Base-by-base conservation (phyloP, 2,113 vertebrate species). In the Python bivittatus region DNA sequence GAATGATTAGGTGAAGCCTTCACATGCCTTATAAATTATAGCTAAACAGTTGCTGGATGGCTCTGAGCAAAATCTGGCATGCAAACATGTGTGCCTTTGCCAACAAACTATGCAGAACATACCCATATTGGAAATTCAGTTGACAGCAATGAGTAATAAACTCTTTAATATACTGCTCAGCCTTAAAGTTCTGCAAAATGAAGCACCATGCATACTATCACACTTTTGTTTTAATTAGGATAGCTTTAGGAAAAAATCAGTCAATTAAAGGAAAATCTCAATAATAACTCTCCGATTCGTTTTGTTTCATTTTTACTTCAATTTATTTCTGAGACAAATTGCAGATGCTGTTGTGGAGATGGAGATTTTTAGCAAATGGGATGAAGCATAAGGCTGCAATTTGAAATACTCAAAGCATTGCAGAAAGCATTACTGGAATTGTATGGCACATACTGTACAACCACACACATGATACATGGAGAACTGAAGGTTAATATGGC, bases 81-180 rank as follows among this genome's bases (percentile, higher is more conserved):
- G 84, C 38, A 86, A 64, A 22, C 17, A 38, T 52, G 17, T 38
- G 22, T 9, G 61, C n/a, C 17, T 54, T 86, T 68, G 90, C 17
- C 83, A 86, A 44, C 27, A 91, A 86, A 20, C 90, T 91, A 61
- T 54, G 20, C 11, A 91, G 84, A 86, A 86, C 22, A 60, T 86
- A 91, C 33, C 48, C 6, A 54, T 33, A 68, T 87, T 64, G 53
- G 48, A 61, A 91, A 91, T 33, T 38, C 57, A 68, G 42, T 68
- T 48, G 90, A 86, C n/a, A 64, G 83, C 61, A 44, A 48, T 86
- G 44, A 64, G 42, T 42, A 91, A 61, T 86, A 86, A 64, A 33
- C 42, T 22, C 48, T 54, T 61, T 87, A 54, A 87, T 68, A 60
- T 87, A 64, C 84, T n/a, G 48, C 54, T 61, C 60, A 33, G 42